Base-by-base conservation (phyloP, 2,888 invertebrate species). In the Capitulum mitella region DNA sequence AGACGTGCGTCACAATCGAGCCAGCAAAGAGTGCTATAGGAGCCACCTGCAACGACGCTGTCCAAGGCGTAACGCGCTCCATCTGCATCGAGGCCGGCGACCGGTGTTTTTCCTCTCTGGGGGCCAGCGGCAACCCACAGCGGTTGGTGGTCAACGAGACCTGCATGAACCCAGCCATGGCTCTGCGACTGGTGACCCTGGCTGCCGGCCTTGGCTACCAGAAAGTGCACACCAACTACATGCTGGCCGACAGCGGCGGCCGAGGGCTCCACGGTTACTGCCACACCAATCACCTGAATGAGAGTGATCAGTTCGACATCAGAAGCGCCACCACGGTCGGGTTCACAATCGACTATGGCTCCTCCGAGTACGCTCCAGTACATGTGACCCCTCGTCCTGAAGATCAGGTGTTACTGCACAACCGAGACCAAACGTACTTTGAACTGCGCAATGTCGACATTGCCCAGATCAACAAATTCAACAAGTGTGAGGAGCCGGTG, bases 21-120 rank as follows among this genome's bases (percentile, higher is more conserved):
- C 1, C 3, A 12, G 70, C 40, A 14, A 8, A 16, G 3, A 34
- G 12, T 10, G 22, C 22, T 3, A 26, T 16, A 5, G 70, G 40
- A 8, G 70, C 26, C 22, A 40, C 37, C 10, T 70, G 70, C 26
- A 2, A 37, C 19, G 34, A 34, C 19, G 8, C 26, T 16, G 26
- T 70, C 10, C 37, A 22, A 5, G 5, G 22, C 22, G 70, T 40
- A 26, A 26, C 37, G 19, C 37, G 22, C 70, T 37, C 70, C 8
- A 19, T 70, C 26, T 70, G 70, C 70, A 40, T 70, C 40, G 37
- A 70, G 70, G 19, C 70, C 3, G 70, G 70, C 40, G 70, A 70
- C 12, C 22, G 70, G 2, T 70, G 70, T 26, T 40, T 26, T 26
- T 70, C 70, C 8, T 16, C 26, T 37, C 70, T 70, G 70, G 70